Evolutionary conservation across 1,140 invertebrate genomes (phyloP), one percentile per base, ranked within the genome.

Genomic region (Drosophila kepulauana): DNA sequence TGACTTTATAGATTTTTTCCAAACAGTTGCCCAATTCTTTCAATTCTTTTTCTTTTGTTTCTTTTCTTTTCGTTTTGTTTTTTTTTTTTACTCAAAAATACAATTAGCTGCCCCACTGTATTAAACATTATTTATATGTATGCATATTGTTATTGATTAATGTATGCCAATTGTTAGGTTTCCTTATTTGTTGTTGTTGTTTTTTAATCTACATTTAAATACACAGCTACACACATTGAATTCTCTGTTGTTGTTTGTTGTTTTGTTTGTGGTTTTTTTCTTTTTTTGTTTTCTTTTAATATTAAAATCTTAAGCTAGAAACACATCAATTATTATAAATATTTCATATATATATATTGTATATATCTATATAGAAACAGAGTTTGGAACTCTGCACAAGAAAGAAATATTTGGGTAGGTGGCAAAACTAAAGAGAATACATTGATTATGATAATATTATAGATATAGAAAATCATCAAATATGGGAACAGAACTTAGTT

Each of bases 1-100:
- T 92, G 91, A 92, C 91, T 92, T 92, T 92, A 88, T 91, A 84
- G 58, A 75, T 75, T 87, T 85, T 69, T 81, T 85, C 81, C 86
- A 78, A 89, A 89, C 75, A 74, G 76, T 82, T 79, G 72, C 79
- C 59, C 69, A 71, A 76, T 81, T 81, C 70, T 20, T 54, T 59
- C 15, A 33, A 48, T 58, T 70, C 25, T 57, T 74, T 46, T 62
- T 65, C 28, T 75, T 43, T n/a, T 62, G 16, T 46, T 62, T 65
- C 28, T 20, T 20, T 20, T 20, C 16, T 20, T 20, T 25, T 25
- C 0, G 20, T 25, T 25, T 20, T 20, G 2, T 20, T 20, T 41
- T 57, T 41, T 11, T 11, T 25, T 35, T 77, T 81, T 67, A 71
- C 70, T 69, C 80, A 54, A 70, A 75, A 70, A 75, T 73, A 72